Evolutionary conservation across 1,140 invertebrate genomes (phyloP).

Genomic region (Drosophila sechellia): DNA sequence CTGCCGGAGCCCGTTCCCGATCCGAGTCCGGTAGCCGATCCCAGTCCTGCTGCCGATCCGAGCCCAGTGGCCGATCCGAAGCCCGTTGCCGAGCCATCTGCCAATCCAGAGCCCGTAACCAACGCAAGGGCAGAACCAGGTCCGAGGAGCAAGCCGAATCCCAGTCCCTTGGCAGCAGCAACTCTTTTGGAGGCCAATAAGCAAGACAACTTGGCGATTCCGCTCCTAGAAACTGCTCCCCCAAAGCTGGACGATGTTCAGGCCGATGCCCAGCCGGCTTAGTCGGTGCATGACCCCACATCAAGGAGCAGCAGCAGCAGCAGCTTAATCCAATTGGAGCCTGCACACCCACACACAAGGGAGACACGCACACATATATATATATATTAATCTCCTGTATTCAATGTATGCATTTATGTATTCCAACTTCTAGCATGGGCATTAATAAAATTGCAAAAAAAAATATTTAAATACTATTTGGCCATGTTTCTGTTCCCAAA

Average conservation of each 20-base stretch:
- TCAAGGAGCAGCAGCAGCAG: not conserved
- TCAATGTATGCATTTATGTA: slow-evolving; percentile 23
- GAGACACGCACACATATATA: slow-evolving; percentile 33
- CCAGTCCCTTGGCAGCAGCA: no score
- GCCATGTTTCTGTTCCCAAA: no score
- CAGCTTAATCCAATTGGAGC: not conserved
- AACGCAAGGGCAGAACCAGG: no score
- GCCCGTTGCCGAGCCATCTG: not conserved
- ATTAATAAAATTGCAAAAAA: slow-evolving; percentile 51
- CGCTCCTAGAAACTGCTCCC: not conserved
- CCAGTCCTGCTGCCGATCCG: slow-evolving; percentile 1
- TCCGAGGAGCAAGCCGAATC: no score
- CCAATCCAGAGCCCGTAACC: not conserved
- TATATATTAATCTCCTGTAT: slow-evolving; percentile 6
- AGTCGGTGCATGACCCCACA: not conserved
- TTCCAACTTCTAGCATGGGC: slow-evolving; percentile 40
- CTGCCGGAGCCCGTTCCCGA: slow-evolving; percentile 3
- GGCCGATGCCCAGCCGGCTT: not conserved
- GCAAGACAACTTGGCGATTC: not conserved
- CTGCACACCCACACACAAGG: slow-evolving; percentile 19
- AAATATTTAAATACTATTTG: no score
- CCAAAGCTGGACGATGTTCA: slow-evolving; percentile 3
- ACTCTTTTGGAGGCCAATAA: no score
- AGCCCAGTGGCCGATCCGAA: not conserved
- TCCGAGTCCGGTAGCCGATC: slow-evolving; percentile 18